A percentile compares a stretch with the other conserved stretches of the same genome.
phyloP scores from a whole-genome alignment of 2,113 vertebrate genomes.

The Melierax canorus region DNA sequence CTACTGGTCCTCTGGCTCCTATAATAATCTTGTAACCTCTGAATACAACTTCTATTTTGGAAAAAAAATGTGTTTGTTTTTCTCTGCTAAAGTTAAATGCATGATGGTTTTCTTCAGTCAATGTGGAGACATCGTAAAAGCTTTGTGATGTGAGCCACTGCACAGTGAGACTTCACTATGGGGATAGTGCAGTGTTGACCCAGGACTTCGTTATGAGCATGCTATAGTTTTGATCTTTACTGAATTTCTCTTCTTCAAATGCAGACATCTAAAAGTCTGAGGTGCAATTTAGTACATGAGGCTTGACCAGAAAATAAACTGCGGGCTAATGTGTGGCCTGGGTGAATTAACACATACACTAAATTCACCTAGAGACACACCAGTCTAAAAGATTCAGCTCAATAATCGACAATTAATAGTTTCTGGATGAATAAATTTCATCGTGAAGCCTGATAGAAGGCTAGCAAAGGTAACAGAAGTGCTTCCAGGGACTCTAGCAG shows the following conservation, averaged over 20 bases:
- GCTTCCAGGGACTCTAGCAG: background rate
- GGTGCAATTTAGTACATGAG: background rate
- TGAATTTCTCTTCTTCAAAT: background rate
- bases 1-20: background rate
- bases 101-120: background rate
- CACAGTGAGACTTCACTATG: background rate
- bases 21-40: background rate
- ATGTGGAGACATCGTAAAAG: background rate
- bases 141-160: background rate
- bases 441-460: background rate
- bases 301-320: background rate
- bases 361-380: background rate
- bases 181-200: background rate
- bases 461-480: background rate
- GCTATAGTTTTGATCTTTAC: background rate
- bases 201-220: background rate
- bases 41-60: background rate
- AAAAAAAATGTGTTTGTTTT: fast-evolving
- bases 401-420: background rate
- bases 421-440: background rate
- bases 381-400: background rate
- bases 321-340: background rate
- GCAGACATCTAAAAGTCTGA: background rate
- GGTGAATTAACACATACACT: background rate
- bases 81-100: background rate